Base-by-base conservation (phyloP, 2,888 invertebrate species). In the Sericinus montela region DNA sequence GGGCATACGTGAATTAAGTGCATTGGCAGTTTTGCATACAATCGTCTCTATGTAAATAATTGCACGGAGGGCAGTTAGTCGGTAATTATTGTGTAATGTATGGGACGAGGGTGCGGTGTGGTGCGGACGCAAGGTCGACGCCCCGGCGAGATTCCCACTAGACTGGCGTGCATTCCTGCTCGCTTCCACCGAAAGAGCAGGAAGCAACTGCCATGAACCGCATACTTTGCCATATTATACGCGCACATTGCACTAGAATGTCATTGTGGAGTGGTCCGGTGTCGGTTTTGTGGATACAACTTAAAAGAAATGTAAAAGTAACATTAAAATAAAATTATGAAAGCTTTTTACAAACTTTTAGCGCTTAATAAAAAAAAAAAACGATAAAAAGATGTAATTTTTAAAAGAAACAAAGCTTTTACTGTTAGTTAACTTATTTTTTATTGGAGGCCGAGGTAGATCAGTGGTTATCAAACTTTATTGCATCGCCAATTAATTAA, bases 151-250 rank as follows among this genome's bases (percentile, higher is more conserved):
- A 78, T 75, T 74, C 77, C 74, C 69, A 70, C 72, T 73, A 65
- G 73, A 75, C n/a, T n/a, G n/a, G n/a, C n/a, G 74, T 74, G 71
- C 80, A 80, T 81, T 81, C 76, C 70, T 72, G 63, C 67, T 62
- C 64, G 65, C 60, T 60, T 59, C 66, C 64, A 49, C 51, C 39
- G 46, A 49, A 48, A 52, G 50, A 43, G 49, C 49, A 53, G 55
- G 53, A 57, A 47, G 36, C 41, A 34, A 15, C 3, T 15, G 28
- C 16, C n/a, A 29, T 16, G 13, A 16, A 11, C 23, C 43, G 43
- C 40, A 35, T 30, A 39, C 16, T 48, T 48, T 28, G 15, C 25
- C 28, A 13, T 48, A 44, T 32, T 35, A 38, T 16, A 34, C 16
- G 38, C 25, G 34, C 34, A 43, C 25, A 29, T 35, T 42, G 32